phyloP scores from a whole-genome alignment of 2,888 invertebrate species.

The Tenthredo distinguenda region DNA sequence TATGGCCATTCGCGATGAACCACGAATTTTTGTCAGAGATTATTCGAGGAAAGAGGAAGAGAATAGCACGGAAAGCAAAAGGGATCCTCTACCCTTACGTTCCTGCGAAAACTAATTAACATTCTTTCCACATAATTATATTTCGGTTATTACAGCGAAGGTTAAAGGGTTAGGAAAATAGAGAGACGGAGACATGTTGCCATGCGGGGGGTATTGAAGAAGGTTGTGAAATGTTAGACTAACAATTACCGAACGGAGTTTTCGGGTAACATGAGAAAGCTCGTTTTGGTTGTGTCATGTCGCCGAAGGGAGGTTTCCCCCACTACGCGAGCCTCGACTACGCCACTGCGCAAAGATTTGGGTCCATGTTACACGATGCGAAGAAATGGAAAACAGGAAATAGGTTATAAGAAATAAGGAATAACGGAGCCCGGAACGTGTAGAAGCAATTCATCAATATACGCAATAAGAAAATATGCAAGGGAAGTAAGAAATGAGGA shows the following conservation, averaged over 20 bases:
- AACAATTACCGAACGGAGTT: neutral
- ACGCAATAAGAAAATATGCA: neutral
- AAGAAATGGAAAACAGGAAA: neutral
- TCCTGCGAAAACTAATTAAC: constrained; percentile 16
- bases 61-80: neutral
- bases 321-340: neutral
- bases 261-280: neutral
- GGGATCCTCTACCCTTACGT: constrained; percentile 5
- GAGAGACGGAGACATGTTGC: neutral
- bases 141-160: neutral
- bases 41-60: neutral
- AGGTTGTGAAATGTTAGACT: neutral
- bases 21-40: neutral
- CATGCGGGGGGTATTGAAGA: neutral
- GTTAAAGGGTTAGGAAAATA: neutral
- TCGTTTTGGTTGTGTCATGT: neutral
- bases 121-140: neutral
- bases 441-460: neutral
- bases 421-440: neutral
- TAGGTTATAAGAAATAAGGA: neutral
- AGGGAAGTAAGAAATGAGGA: neutral
- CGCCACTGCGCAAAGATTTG: neutral
- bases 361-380: neutral
- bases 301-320: neutral
- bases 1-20: neutral